Evolutionary conservation across 2,888 invertebrate species (phyloP), one percentile per base, ranked within the genome.

Genomic region (Autographa pulchrina): DNA sequence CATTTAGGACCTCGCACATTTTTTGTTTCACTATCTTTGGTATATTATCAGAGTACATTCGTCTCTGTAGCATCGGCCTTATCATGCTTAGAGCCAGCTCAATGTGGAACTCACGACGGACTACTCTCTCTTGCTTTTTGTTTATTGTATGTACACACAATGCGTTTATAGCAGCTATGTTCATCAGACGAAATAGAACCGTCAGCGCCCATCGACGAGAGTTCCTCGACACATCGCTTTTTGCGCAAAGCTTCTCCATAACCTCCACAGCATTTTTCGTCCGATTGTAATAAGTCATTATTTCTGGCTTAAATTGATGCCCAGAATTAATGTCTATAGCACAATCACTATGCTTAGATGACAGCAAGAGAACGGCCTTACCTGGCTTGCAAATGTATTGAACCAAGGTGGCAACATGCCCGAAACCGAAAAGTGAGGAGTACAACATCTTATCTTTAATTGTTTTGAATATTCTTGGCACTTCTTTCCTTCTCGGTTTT

Each of bases 201-300:
- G 72, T 79, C 41, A 79, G 48, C 11, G 78, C 68, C 78, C 78
- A 78, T 38, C 79, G 35, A 16, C 79, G 75, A 20, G 77, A 78
- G 59, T 78, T 78, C 32, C 78, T 71, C 2, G 77, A 62, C 13
- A 75, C 77, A 56, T 78, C 78, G 9, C 67, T 38, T 20, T 64
- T 71, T 11, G 68, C 64, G 32, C 78, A 78, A 69, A 78, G 69
- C 4, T 52, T 75, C 0, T 79, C 75, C 18, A 78, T 68, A 32
- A 48, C 75, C 0, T 75, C 62, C 18, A 75, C 60, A 2, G 68
- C 66, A n/a, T 62, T 67, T 62, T 79, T 78, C 7, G 75, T 78
- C 0, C 67, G 66, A 65, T 79, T 72, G 52, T 77, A 77, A 52
- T 60, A 20, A 0, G 58, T 62, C 13, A 77, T 18, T 20, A 77